Conservation (phyloP, 2,888 invertebrate genomes). For the Aplocera efformata region DNA sequence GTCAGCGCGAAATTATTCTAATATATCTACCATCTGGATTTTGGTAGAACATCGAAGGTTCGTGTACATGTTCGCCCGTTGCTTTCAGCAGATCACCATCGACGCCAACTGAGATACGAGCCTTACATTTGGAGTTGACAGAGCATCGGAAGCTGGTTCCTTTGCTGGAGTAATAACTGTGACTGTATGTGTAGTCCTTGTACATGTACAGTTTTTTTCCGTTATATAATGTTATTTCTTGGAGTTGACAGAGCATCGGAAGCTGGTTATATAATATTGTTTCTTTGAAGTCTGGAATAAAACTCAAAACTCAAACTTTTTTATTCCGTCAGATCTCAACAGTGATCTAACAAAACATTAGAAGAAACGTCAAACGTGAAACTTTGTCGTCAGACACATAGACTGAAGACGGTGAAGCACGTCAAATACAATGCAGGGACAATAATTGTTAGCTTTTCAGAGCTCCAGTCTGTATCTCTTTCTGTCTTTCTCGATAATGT, state of each 20-base stretch:
- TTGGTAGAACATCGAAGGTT: background rate
- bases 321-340: too few species aligned
- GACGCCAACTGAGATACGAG: background rate
- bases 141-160: conserved; percentile 23
- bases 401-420: too few species aligned
- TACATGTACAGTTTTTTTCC: conserved; percentile 31
- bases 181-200: conserved; percentile 34
- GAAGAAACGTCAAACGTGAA: too few species aligned
- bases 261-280: background rate
- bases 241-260: conserved; percentile 1
- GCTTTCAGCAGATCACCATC: conserved; percentile 1
- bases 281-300: too few species aligned
- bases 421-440: too few species aligned
- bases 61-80: conserved; percentile 5
- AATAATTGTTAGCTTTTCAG: too few species aligned
- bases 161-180: conserved; percentile 12
- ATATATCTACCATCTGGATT: background rate
- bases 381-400: too few species aligned
- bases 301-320: too few species aligned
- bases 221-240: conserved; percentile 24
- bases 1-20: background rate
- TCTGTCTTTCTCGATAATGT: too few species aligned
- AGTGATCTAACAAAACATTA: too few species aligned
- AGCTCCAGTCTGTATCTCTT: too few species aligned
- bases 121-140: conserved; percentile 7